These are phyloP conservation scores for Zaprionus inermis DNA, from an alignment of 1,140 invertebrate species.

Conservation along the genomic window DNA sequence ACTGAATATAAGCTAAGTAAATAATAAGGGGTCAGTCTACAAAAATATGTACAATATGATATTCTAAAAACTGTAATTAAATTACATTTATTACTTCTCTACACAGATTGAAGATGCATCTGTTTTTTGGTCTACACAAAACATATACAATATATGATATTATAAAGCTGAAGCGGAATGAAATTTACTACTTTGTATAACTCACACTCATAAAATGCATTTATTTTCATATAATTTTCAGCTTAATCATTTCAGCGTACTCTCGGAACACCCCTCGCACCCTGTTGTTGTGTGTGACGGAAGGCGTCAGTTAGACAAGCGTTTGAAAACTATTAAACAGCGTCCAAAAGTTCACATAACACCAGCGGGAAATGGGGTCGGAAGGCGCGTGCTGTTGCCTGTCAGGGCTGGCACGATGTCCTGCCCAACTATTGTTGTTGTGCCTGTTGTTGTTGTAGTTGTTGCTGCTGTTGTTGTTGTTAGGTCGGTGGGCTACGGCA, in stretches of 20 bases:
- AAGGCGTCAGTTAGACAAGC: slow-evolving; percentile 80
- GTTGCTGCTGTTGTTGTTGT: slow-evolving; percentile 39
- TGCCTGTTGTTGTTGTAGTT: slow-evolving; percentile 29
- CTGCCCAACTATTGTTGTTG: slow-evolving; percentile 21
- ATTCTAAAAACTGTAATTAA: too few relatives aligned
- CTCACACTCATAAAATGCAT: too few relatives aligned
- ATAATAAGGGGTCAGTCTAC: neutral
- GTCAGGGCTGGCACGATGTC: slow-evolving; percentile 55
- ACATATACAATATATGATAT: too few relatives aligned
- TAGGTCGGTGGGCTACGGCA: slow-evolving; percentile 65
- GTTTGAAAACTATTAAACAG: slow-evolving; percentile 82
- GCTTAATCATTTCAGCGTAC: neutral
- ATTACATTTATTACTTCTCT: too few relatives aligned
- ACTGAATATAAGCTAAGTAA: neutral
- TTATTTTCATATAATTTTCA: neutral
- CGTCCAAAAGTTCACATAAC: slow-evolving; percentile 73
- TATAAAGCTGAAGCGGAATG: too few relatives aligned
- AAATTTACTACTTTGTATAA: too few relatives aligned
- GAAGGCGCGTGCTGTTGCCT: slow-evolving; percentile 72
- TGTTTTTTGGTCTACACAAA: too few relatives aligned
- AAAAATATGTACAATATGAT: too few relatives aligned
- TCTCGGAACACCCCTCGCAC: slow-evolving; percentile 25
- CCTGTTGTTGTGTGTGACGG: slow-evolving; percentile 53
- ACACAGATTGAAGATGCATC: too few relatives aligned
- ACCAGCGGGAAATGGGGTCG: slow-evolving; percentile 56